phyloP scores from a whole-genome alignment of 2,888 invertebrate genomes.

The Stenodema calcarata region DNA sequence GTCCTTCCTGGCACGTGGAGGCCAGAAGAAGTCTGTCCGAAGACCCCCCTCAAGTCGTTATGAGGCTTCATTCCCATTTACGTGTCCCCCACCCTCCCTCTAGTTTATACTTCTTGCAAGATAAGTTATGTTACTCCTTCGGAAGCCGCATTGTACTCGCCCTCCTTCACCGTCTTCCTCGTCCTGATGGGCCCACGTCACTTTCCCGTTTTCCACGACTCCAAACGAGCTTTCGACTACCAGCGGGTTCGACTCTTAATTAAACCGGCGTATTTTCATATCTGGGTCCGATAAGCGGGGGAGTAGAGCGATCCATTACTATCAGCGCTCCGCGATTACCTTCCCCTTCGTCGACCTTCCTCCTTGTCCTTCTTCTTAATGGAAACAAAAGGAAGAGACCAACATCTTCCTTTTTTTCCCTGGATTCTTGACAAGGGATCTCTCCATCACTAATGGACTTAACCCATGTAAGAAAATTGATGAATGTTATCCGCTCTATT shows the following conservation, averaged over 20 bases:
- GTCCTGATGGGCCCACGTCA: background rate
- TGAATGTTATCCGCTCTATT: conserved; percentile 30
- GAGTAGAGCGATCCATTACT: conserved; percentile 22
- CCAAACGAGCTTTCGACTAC: conserved; percentile 13
- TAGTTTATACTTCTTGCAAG: conserved; percentile 22
- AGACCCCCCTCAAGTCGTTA: conserved; percentile 13
- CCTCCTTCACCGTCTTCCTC: background rate
- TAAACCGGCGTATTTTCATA: conserved; percentile 22
- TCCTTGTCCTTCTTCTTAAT: conserved; percentile 9
- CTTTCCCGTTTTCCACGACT: conserved; percentile 3
- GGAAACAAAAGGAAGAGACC: conserved; percentile 17
- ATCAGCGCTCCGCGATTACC: conserved; percentile 6
- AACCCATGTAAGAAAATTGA: conserved; percentile 31
- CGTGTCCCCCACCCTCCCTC: background rate
- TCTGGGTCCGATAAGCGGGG: background rate
- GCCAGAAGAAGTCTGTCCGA: background rate
- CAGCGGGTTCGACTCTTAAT: background rate
- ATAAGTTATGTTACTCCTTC: conserved; percentile 7
- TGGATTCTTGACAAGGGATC: conserved; percentile 22
- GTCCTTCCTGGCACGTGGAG: conserved; percentile 27
- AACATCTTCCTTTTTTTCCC: background rate
- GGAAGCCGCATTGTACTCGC: background rate
- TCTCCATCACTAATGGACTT: conserved; percentile 14
- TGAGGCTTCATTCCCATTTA: conserved; percentile 37
- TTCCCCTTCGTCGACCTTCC: background rate